Conservation (phyloP, 2,797 vertebrate species). For the Falco peregrinus region DNA sequence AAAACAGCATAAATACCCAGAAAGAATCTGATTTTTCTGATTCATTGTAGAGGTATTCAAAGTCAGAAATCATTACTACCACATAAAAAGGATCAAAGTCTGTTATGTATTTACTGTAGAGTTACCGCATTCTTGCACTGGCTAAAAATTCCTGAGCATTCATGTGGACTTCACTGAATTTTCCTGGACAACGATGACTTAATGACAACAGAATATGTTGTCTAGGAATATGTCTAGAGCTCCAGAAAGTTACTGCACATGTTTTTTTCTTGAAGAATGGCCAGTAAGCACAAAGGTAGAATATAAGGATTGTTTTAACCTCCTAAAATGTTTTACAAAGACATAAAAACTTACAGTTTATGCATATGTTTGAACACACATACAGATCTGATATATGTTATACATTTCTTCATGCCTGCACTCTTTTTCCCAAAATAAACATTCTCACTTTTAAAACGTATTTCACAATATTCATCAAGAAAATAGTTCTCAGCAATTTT, state of each 20-base stretch:
- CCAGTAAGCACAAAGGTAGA: not conserved
- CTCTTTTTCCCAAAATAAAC: not conserved
- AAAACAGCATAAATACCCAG: not conserved
- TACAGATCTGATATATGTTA: not conserved
- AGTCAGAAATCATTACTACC: not conserved
- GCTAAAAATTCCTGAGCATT: not conserved
- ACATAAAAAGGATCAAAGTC: not conserved
- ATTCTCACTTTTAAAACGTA: not conserved
- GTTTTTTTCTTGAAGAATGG: not conserved
- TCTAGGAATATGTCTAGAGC: not conserved
- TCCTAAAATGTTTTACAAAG: not conserved
- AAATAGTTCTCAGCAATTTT: not conserved
- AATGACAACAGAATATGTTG: not conserved
- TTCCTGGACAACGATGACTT: not conserved
- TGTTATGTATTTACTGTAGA: not conserved
- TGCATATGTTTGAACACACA: rapidly evolving
- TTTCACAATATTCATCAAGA: not conserved
- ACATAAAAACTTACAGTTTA: not conserved
- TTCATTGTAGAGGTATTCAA: not conserved
- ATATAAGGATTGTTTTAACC: not conserved
- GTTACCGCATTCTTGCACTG: not conserved
- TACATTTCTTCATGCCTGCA: not conserved
- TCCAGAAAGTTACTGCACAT: not conserved
- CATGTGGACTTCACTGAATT: not conserved
- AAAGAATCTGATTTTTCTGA: not conserved